Base-by-base conservation (phyloP, 2,113 vertebrate species). In the Hemiscyllium ocellatum region DNA sequence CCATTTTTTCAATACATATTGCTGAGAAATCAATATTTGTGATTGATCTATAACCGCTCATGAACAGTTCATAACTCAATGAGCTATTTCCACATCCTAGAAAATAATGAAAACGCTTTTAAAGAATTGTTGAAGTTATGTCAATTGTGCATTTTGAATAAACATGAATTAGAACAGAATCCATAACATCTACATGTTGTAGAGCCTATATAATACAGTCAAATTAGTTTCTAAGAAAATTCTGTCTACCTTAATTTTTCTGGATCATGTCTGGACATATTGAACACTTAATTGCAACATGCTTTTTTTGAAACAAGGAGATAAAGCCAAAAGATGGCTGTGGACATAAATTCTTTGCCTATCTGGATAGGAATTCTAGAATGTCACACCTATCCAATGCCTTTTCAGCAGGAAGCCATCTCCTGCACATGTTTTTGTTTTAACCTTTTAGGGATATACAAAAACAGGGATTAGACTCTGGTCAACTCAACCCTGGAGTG, bases 41-140 rank as follows among this genome's bases (percentile, higher is more conserved):
- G 97, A 99, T 97, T 42, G 98, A 96, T 29, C 83, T 96, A 96
- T 98, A 98, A 69, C 98, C 98, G 2, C 98, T 97, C 2, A 95
- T 96, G 96, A 98, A 97, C 96, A 99, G 97, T 96, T 99, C 98
- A 0, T 97, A 96, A 93, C 98, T 99, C 97, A 99, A 96, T 61
- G 98, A 97, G 2, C 99, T 99, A 97, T 98, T 99, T 42, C 99
- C 98, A n/a, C 99, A 99, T 96, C 99, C 98, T 99, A 97, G 2
- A 42, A 94, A 70, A 37, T 70, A 70, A 37, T 70, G 50, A 26
- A 94, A 94, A 68, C 7, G 47, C 15, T 19, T 50, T 94, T 47
- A 50, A 22, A 22, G 70, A 70, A 70, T 94, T 70, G 47, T 50
- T 94, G 24, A 12, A 47, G 22, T 50, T 70, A 37, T 50, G 42